Base-by-base conservation (phyloP, 1,140 invertebrate genomes). In the Eueides isabella region DNA sequence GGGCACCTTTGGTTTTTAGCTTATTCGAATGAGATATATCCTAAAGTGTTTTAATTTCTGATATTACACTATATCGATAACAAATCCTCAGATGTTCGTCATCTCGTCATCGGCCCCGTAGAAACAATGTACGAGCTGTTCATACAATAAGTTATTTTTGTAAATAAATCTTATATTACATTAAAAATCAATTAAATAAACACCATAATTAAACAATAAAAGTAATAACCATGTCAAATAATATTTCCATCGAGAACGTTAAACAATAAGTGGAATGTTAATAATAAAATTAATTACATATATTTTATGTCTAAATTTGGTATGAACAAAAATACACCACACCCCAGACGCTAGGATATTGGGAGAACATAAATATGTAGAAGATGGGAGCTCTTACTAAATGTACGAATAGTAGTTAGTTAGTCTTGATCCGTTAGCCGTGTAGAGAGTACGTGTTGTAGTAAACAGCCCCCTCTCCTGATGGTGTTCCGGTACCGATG, bases 1-100 rank as follows among this genome's bases (percentile, higher is more conserved):
- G 93, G 93, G 93, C 93, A 94, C 93, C 93, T 94, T 94, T 94
- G 93, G 93, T 94, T 93, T 94, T 93, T 94, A 94, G 93, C 93
- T 94, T 94, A 94, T 84, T 92, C 91, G 87, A 92, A 92, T 90
- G 91, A 87, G 90, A 89, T 87, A 85, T 92, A 93, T 91, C 88
- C 91, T 93, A 92, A 85, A 86, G 85, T 88, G 86, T 90, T 91
- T 91, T 30, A 85, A 88, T 92, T 92, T 92, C 87, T 89, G 89
- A 79, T 88, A 87, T 85, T 86, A 92, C 81, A 83, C 88, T 90
- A 90, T 81, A 84, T 87, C 83, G 82, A 91, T 91, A 91, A 90
- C 87, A 90, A 90, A 87, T 87, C 85, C 85, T 89, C 84, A 85
- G 80, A 80, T 88, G 85, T 88, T 88, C 84, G 89, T n/a, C n/a